These are phyloP conservation scores for Rhabdomys dilectus DNA, from an alignment of 2,113 vertebrate genomes.

Conservation along the genomic window DNA sequence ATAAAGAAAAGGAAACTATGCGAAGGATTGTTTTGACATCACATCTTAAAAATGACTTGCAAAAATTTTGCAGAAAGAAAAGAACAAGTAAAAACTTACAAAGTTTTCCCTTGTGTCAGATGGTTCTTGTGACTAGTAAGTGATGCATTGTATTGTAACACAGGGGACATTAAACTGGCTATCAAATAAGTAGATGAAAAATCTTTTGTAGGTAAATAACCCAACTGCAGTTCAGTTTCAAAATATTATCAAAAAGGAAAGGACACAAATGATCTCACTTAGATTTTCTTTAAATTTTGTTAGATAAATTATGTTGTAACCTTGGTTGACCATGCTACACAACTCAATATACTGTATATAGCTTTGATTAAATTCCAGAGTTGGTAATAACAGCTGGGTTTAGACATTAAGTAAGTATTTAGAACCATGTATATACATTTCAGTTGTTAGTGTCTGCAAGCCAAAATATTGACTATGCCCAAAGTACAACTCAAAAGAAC, in stretches of 20 bases:
- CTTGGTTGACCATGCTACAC: neutral
- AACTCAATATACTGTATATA: neutral
- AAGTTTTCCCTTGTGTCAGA: neutral
- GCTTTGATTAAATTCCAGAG: neutral
- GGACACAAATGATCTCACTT: neutral
- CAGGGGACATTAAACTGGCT: neutral
- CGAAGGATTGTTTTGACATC: neutral
- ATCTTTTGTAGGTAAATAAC: neutral
- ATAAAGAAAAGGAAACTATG: neutral
- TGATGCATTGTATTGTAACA: neutral
- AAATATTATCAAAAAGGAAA: neutral
- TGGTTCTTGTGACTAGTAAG: neutral
- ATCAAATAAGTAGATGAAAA: slow-evolving; percentile 1
- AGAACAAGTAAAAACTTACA: neutral
- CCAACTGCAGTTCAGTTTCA: neutral
- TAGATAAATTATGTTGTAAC: neutral
- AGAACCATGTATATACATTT: neutral
- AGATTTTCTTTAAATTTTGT: neutral
- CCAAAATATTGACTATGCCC: neutral
- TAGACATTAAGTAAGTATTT: neutral
- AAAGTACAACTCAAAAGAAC: neutral
- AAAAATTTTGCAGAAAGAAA: slow-evolving; percentile 31
- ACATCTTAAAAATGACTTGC: neutral
- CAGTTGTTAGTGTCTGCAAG: neutral
- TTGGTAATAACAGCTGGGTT: neutral